Base-by-base conservation (phyloP, 2,888 invertebrate genomes). In the Leptinotarsa rubiginosa region DNA sequence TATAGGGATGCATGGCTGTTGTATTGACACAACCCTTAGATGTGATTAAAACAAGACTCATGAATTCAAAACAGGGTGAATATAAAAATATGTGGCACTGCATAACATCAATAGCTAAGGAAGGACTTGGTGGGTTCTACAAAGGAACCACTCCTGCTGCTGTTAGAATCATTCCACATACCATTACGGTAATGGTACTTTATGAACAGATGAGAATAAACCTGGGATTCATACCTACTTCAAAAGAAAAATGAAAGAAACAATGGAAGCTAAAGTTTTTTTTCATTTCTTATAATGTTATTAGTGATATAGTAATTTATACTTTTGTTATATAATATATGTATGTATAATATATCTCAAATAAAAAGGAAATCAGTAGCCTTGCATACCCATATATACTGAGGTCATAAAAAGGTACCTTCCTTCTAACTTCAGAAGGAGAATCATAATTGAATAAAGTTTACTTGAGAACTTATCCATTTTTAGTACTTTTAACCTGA, bases 121-220 rank as follows among this genome's bases (percentile, higher is more conserved):
- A 95, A 81, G 97, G 98, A 12, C 97, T 97, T 2, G 82, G 93
- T 65, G 97, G 96, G 73, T 98, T 99, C 89, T 98, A 95, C 87
- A 98, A 97, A 91, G 98, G 98, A 54, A 97, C 96, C 88, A 88
- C 97, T 84, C 98, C 98, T 2, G 98, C 98, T 2, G 98, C 98
- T 88, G 93, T 97, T 41, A 93, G 99, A 69, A 91, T 99, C 64
- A 97, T 96, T 13, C 99, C 99, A 4, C 98, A 98, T 81, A 99
- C 98, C 1, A 94, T 99, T 77, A 90, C 99, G 16, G 97, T 97
- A 0, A 99, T 99, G 87, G 91, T 99, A 71, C 95, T 99, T 88
- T 91, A 98, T 83, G 99, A 99, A 89, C 98, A 99, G 88, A 89
- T 99, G 65, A 90, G 97, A 85, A 89, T 93, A 77, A 92, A 93